Evolutionary conservation across 2,113 vertebrate genomes (phyloP), one percentile per base, ranked within the genome.

Genomic region (Cyphomyrus discorhynchus): DNA sequence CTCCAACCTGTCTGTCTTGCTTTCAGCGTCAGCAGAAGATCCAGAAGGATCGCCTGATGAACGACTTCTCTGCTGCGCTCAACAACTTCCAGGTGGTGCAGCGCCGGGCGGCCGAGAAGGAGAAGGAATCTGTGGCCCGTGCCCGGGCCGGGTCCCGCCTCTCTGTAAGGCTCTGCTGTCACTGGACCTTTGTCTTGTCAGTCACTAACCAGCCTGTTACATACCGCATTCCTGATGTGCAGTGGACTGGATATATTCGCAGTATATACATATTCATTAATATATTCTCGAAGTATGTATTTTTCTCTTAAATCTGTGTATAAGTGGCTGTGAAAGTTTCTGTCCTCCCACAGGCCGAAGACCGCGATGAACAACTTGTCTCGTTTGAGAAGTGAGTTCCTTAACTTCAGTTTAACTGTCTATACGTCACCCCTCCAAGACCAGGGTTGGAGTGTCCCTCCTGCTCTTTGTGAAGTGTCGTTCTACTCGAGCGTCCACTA

Each of bases 1-100:
- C 46, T 50, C 35, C 31, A 27, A 31, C 13, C 39, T 24, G 47
- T 83, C 46, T 58, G 21, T 27, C 90, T 70, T 87, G 66, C 39
- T 21, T 93, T 53, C 42, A 97, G 97, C 96, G 97, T 74, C 97
- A 97, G 1, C 97, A 97, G 95, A 96, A 96, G 92, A 96, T 98
- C 86, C 97, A 97, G 93, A 97, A 97, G 84, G 97, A 98, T n/a
- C 96, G 97, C 70, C 95, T 98, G 91, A 97, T 97, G 97, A 97
- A 95, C 88, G 97, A 98, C 91, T 98, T 98, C 94, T 98, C 97
- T 0, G 93, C 96, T 0, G 97, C 97, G 88, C 96, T 98, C 91
- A 98, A 97, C 92, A 97, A 93, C 89, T 98, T 98, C 92, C 97
- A 98, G 92, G 96, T 94, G 50, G 92, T 97, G 8, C 97, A 98